Percentiles rank a stretch among this genome's conserved stretches.
Evolutionary conservation across 2,888 invertebrate genomes (phyloP).

Genomic region (Napeogenes inachia): DNA sequence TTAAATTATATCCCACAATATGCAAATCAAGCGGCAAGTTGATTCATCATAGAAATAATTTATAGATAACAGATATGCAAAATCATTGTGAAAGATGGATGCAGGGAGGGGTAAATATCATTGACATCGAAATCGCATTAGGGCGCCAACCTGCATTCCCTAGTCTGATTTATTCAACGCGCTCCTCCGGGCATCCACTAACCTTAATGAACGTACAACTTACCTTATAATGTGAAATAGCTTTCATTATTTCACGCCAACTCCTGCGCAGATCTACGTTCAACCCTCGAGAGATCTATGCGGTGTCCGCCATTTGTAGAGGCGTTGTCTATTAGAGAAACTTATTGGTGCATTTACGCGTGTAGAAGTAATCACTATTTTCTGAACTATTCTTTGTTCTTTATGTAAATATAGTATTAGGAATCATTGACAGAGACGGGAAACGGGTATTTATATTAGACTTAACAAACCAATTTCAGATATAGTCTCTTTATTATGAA

Average conservation of each 20-base stretch:
- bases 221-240: constrained; percentile 66
- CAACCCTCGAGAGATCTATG: neutral
- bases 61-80: constrained; percentile 22
- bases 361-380: too few species aligned
- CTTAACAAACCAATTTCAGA: too few species aligned
- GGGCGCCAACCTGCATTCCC: constrained; percentile 66
- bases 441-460: too few species aligned
- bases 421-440: too few species aligned
- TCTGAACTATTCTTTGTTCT: too few species aligned
- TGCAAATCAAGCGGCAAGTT: neutral
- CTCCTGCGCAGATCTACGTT: constrained; percentile 44
- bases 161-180: constrained; percentile 72
- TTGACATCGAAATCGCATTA: constrained; percentile 75
- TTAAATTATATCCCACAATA: neutral
- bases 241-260: constrained; percentile 68
- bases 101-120: constrained; percentile 56
- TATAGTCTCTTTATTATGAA: too few species aligned
- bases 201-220: constrained; percentile 70
- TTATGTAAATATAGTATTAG: too few species aligned
- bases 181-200: constrained; percentile 65
- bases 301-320: neutral
- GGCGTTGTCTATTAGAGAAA: too few species aligned
- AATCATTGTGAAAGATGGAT: constrained; percentile 34
- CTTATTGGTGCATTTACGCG: too few species aligned
- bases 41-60: constrained; percentile 19